Base-by-base conservation (phyloP, 2,888 invertebrate species). In the Notodonta ziczac region DNA sequence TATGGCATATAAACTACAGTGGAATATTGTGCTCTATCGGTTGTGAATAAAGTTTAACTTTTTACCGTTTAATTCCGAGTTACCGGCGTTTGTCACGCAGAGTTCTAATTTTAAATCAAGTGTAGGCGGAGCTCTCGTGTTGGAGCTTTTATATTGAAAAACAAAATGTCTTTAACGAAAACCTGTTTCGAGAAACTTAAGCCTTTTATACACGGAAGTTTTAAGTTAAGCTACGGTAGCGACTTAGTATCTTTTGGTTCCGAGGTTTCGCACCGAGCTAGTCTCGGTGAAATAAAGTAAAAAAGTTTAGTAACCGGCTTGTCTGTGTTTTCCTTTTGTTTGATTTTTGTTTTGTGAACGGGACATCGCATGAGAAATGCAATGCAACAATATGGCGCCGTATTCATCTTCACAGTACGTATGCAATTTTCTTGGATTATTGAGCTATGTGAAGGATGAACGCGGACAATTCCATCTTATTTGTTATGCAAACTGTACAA, bases 41-140 rank as follows among this genome's bases (percentile, higher is more conserved):
- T 86, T 86, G 82, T 77, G 77, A 83, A 92, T 93, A 93, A 91
- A 92, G 93, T 90, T 92, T 91, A 93, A 91, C 91, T 90, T 91
- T 91, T 91, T 88, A 88, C 81, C 86, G 88, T 92, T 87, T 89
- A 90, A 91, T 88, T 88, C 82, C 80, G 86, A 88, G 90, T 89
- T 91, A 88, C 90, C 91, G 91, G 91, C 93, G 91, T 93, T 92
- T 92, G 92, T 93, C 92, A 93, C 85, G 91, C 91, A 89, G 91
- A 90, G 91, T 93, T 93, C 93, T 92, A 93, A 93, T 93, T 93
- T 93, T 92, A 93, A 93, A 93, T 90, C 91, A 90, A 92, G 93
- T 91, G 93, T 93, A 93, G 93, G 93, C 93, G 93, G 93, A 91
- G 93, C 90, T 88, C 88, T 89, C 80, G 80, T 86, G 88, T 87